A percentile compares a stretch with the other conserved stretches of the same genome.
Evolutionary conservation across 2,888 invertebrate genomes (phyloP).

Genomic region (Zaprionus obscuricornis): DNA sequence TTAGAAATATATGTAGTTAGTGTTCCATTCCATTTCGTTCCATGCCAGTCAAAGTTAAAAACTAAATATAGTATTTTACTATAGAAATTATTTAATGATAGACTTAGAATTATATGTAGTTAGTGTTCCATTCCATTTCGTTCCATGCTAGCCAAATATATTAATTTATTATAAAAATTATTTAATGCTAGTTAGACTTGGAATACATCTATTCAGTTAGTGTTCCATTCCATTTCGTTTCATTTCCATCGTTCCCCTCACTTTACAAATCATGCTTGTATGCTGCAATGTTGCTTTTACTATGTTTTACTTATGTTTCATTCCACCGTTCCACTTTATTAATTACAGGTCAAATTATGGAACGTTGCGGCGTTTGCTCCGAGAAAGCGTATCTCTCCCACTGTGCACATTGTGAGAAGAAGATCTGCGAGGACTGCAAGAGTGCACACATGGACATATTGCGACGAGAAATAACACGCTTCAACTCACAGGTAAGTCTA

Average conservation of each 20-base stretch:
- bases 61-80: no score
- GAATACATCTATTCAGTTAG: no score
- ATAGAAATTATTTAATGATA: no score
- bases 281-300: background rate
- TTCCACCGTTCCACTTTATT: background rate
- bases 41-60: no score
- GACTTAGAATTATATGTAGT: no score
- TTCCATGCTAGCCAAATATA: no score
- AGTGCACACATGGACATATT: constrained; percentile 98
- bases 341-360: constrained; percentile 90
- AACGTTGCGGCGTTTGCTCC: constrained; percentile 95
- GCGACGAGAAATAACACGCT: constrained; percentile 93
- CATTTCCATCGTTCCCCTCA: background rate
- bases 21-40: no score
- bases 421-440: constrained; percentile 98
- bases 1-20: no score
- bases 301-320: background rate
- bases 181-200: no score
- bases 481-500: constrained; percentile 91
- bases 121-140: no score
- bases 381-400: constrained; percentile 94
- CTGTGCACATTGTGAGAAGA: constrained; percentile 98
- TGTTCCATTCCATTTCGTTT: no score
- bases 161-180: no score
- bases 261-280: background rate